Conservation (phyloP, 2,888 invertebrate species). For the Periphyllus acericola region DNA sequence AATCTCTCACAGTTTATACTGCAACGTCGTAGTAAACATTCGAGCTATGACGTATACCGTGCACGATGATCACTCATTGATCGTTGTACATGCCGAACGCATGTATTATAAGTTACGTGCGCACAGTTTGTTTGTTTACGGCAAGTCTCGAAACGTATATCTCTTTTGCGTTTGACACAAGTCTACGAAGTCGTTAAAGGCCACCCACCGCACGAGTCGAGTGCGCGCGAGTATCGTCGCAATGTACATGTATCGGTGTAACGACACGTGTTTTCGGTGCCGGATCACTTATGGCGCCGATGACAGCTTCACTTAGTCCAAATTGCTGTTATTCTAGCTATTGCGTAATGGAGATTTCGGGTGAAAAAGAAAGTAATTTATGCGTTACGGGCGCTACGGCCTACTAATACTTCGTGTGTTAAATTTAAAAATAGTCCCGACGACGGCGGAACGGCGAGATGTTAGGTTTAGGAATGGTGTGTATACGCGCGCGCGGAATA, state of each 20-base stretch:
- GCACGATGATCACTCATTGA: not conserved
- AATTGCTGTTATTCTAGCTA: conserved; percentile 10
- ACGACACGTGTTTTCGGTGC: conserved; percentile 42
- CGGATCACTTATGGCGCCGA: conserved; percentile 36
- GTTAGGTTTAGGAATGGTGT: too few species aligned
- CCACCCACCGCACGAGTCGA: not conserved
- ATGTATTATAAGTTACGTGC: not conserved
- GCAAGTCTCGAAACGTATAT: not conserved
- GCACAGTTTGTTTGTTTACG: conserved; percentile 20
- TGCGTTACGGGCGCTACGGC: not conserved
- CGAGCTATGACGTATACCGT: not conserved
- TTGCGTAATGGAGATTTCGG: not conserved
- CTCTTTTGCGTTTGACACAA: conserved; percentile 14
- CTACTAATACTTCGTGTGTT: not conserved
- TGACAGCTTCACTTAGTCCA: conserved; percentile 49
- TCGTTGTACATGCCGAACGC: not conserved
- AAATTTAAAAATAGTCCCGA: conserved; percentile 13
- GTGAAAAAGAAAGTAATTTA: not conserved
- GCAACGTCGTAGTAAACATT: not conserved
- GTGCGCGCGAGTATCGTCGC: not conserved
- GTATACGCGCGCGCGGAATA: not conserved
- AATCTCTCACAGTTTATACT: not conserved
- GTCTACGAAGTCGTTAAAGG: not conserved
- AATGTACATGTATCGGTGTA: not conserved
- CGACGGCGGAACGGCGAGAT: too few species aligned